A percentile compares a stretch with the other conserved stretches of the same genome.
Conservation (phyloP, 2,888 invertebrate species). For the Apodemia zela region DNA sequence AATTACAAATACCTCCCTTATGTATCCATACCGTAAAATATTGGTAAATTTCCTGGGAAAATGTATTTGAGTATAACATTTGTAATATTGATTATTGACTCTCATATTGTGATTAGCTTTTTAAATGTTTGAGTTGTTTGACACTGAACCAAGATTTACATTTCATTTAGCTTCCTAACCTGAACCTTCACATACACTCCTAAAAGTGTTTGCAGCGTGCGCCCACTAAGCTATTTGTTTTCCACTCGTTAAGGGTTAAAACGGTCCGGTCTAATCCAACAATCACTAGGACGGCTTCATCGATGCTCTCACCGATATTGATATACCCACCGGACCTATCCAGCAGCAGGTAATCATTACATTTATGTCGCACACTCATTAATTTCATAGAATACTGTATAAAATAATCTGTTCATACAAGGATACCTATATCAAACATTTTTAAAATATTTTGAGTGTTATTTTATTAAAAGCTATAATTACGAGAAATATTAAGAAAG, state of each 20-base stretch:
- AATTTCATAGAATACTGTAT: conserved; percentile 10
- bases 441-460: too few relatives aligned
- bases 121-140: conserved; percentile 1
- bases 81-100: not conserved
- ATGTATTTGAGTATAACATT: not conserved
- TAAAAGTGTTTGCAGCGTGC: conserved; percentile 28
- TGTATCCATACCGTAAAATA: too few relatives aligned
- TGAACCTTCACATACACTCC: conserved; percentile 17
- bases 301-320: conserved; percentile 79
- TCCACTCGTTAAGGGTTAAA: conserved; percentile 68
- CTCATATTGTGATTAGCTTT: conserved; percentile 6
- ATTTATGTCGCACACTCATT: conserved; percentile 25
- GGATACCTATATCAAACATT: too few relatives aligned
- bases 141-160: conserved; percentile 5
- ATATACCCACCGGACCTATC: conserved; percentile 77
- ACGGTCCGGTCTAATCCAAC: conserved; percentile 79
- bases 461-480: too few relatives aligned
- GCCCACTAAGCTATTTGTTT: conserved; percentile 66
- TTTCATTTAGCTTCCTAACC: conserved; percentile 19
- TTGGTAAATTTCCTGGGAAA: not conserved
- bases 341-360: conserved; percentile 65
- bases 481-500: too few relatives aligned
- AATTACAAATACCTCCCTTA: too few relatives aligned
- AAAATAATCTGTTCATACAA: too few relatives aligned
- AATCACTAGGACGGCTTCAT: conserved; percentile 76